phyloP scores from a whole-genome alignment of 1,140 invertebrate genomes.

The Condylostylus longicornis region DNA sequence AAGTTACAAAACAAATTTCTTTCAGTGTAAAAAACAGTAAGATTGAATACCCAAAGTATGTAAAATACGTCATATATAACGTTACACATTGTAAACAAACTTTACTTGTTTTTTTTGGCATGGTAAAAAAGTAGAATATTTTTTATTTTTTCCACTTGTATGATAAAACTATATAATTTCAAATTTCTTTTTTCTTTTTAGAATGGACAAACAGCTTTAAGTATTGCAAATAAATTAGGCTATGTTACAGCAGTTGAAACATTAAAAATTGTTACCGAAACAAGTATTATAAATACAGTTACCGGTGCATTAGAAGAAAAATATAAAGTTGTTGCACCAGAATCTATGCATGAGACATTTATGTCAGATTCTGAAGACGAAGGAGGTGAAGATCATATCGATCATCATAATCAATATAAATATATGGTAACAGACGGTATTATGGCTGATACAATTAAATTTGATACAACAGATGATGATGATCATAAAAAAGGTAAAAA shows the following conservation, averaged over 20 bases:
- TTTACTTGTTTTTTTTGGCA: no score
- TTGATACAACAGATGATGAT: conserved; percentile 20
- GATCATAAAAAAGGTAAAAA: conserved; percentile 9
- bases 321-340: conserved; percentile 90
- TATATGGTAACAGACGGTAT: conserved; percentile 29
- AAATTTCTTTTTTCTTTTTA: conserved; percentile 33
- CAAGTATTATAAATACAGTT: conserved; percentile 54
- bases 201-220: conserved; percentile 92
- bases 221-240: conserved; percentile 88
- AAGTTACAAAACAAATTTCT: no score
- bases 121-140: no score
- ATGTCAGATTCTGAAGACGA: conserved; percentile 99
- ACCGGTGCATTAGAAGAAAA: conserved; percentile 55
- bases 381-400: conserved; percentile 50
- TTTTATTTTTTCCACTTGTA: no score
- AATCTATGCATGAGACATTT: conserved; percentile 97
- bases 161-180: no score
- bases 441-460: conserved; percentile 13
- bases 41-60: no score
- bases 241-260: conserved; percentile 98
- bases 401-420: conserved; percentile 30
- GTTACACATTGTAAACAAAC: no score
- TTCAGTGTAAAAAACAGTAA: no score
- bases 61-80: no score
- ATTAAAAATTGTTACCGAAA: conserved; percentile 91